These are phyloP conservation scores for Pungitius pungitius DNA, from an alignment of 2,113 vertebrate species.

Conservation along the genomic window DNA sequence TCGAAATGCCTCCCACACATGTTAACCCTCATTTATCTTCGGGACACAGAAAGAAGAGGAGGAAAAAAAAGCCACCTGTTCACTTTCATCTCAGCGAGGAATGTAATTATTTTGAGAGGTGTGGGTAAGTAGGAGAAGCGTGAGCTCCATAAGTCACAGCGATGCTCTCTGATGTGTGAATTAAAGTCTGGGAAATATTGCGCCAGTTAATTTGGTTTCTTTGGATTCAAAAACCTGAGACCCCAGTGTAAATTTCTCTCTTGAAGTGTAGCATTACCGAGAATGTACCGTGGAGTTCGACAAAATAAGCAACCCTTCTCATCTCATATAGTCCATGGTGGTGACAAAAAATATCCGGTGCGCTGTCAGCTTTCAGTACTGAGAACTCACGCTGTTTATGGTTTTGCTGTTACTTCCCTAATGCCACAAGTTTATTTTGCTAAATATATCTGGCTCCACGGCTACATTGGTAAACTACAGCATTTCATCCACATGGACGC, in stretches of 20 bases:
- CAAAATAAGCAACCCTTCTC: background rate
- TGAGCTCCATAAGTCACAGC: conserved; percentile 8
- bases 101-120: conserved; percentile 56
- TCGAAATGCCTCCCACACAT: conserved; percentile 55
- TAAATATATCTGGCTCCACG: background rate
- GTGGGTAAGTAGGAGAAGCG: conserved; percentile 26
- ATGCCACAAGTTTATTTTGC: background rate
- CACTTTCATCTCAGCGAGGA: conserved; percentile 50
- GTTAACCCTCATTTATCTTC: conserved; percentile 62
- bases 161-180: conserved; percentile 16
- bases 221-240: background rate
- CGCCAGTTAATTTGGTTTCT: conserved; percentile 7
- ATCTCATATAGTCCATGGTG: background rate
- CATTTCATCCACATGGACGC: background rate
- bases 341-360: background rate
- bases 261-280: background rate
- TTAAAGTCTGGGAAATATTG: conserved; percentile 18
- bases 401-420: background rate
- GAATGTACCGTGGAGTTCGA: background rate
- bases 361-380: background rate
- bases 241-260: background rate
- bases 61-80: conserved; percentile 62
- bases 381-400: background rate
- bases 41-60: conserved; percentile 55
- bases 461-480: background rate